Percentiles rank a stretch among this genome's conserved stretches.
Conservation (phyloP, 92 coral and sea anemone genomes). For the Micromussa lordhowensis region DNA sequence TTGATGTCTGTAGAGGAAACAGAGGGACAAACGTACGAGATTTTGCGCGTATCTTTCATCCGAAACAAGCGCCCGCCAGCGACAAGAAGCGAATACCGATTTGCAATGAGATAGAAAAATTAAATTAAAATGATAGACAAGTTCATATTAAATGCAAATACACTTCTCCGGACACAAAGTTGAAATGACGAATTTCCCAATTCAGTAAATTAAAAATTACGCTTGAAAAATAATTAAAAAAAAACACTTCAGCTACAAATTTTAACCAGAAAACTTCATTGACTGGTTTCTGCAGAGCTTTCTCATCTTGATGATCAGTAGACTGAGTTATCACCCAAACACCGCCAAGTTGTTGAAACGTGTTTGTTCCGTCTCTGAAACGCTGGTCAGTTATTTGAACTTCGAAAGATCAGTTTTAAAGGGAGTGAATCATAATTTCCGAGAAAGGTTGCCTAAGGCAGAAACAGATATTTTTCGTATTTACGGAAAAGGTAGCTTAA, state of each 20-base stretch:
- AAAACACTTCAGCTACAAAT: not conserved
- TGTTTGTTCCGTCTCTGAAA: not conserved
- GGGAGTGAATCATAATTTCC: not conserved
- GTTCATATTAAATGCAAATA: slow-evolving; percentile 12
- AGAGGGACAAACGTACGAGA: not conserved
- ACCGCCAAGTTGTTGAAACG: slow-evolving; percentile 6
- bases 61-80: not conserved
- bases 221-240: too few relatives aligned
- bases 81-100: not conserved
- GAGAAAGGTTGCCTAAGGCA: not conserved
- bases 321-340: not conserved
- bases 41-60: not conserved
- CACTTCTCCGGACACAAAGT: not conserved
- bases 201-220: too few relatives aligned
- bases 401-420: not conserved
- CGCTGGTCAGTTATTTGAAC: not conserved
- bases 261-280: not conserved
- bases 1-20: too few relatives aligned
- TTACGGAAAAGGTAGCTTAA: not conserved
- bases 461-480: not conserved
- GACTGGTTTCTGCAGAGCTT: not conserved
- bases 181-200: not conserved
- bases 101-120: not conserved
- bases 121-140: slow-evolving; percentile 1
- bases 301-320: not conserved